Evolutionary conservation across 2,888 invertebrate species (phyloP).

Genomic region (Tetragonula carbonaria): DNA sequence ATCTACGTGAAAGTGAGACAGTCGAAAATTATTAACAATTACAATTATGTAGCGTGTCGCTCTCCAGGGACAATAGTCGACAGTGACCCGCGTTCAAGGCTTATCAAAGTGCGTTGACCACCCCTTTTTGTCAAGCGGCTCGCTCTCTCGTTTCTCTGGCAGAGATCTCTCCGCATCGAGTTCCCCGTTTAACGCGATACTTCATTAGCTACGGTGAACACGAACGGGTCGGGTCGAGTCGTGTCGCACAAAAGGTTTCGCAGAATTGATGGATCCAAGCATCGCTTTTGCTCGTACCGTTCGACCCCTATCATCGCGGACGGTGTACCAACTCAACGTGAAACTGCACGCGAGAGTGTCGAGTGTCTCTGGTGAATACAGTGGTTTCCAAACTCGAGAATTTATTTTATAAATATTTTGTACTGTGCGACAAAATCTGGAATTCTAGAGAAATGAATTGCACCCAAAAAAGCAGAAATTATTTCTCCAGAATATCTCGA

Average conservation of each 20-base stretch:
- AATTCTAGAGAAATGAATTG: neutral
- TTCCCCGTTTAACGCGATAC: conserved; percentile 80
- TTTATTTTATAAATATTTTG: too few species aligned
- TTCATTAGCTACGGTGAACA: conserved; percentile 78
- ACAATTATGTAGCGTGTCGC: neutral
- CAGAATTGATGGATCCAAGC: conserved; percentile 55
- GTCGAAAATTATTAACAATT: neutral
- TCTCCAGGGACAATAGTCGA: neutral
- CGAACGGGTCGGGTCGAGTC: conserved; percentile 53
- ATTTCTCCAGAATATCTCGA: neutral
- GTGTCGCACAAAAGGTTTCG: conserved; percentile 60
- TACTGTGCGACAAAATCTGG: neutral
- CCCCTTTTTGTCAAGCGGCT: conserved; percentile 37
- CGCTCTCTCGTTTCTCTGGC: conserved; percentile 42
- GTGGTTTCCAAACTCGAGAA: conserved; percentile 16
- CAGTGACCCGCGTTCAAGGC: too few species aligned
- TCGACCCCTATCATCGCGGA: conserved; percentile 39
- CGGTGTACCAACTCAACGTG: conserved; percentile 9
- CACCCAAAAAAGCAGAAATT: neutral
- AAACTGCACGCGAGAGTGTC: conserved; percentile 25
- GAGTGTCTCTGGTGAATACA: neutral
- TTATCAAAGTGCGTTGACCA: neutral
- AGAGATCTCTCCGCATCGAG: conserved; percentile 63
- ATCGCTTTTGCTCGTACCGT: conserved; percentile 40
- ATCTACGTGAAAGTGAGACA: too few species aligned